Evolutionary conservation across 2,113 vertebrate species (phyloP).

Genomic region (Cyprinodon variegatus): DNA sequence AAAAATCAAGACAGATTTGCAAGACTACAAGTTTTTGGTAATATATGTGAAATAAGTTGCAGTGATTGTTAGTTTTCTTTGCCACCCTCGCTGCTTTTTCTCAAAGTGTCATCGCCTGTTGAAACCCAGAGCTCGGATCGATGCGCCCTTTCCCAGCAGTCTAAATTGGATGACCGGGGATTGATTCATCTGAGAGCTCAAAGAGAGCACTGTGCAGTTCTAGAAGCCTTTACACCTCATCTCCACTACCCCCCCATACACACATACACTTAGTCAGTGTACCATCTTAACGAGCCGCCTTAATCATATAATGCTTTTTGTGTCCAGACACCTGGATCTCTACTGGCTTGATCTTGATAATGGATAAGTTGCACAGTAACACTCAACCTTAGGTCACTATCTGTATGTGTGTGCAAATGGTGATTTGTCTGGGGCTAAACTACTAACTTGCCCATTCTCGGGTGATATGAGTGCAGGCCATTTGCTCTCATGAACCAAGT

Average conservation of each 20-base stretch:
- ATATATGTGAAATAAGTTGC: slow-evolving; percentile 6
- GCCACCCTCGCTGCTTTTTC: background rate
- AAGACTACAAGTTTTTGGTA: background rate
- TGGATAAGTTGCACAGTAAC: slow-evolving; percentile 62
- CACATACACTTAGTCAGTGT: slow-evolving; percentile 22
- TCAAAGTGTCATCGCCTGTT: slow-evolving; percentile 10
- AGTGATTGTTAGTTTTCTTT: slow-evolving; percentile 1
- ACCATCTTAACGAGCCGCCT: slow-evolving; percentile 30
- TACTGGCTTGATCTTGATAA: slow-evolving; percentile 60
- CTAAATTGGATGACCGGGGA: slow-evolving; percentile 63
- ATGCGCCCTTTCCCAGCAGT: slow-evolving; percentile 35
- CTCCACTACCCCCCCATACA: slow-evolving; percentile 16
- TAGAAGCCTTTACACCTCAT: slow-evolving; percentile 14
- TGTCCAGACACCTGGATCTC: slow-evolving; percentile 60
- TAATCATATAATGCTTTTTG: slow-evolving; percentile 55
- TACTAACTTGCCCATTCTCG: slow-evolving; percentile 36
- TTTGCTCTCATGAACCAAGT: slow-evolving; percentile 27
- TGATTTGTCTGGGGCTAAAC: slow-evolving; percentile 64
- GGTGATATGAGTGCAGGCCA: slow-evolving; percentile 17
- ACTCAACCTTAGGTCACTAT: slow-evolving; percentile 63
- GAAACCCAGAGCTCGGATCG: slow-evolving; percentile 40
- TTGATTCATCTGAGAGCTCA: slow-evolving; percentile 59
- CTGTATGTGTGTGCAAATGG: slow-evolving; percentile 42
- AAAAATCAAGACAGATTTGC: background rate
- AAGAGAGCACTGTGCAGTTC: slow-evolving; percentile 26